A percentile compares a stretch with the other conserved stretches of the same genome.
Evolutionary conservation across 2,113 vertebrate genomes (phyloP).

Genomic region (Scolopax mira): DNA sequence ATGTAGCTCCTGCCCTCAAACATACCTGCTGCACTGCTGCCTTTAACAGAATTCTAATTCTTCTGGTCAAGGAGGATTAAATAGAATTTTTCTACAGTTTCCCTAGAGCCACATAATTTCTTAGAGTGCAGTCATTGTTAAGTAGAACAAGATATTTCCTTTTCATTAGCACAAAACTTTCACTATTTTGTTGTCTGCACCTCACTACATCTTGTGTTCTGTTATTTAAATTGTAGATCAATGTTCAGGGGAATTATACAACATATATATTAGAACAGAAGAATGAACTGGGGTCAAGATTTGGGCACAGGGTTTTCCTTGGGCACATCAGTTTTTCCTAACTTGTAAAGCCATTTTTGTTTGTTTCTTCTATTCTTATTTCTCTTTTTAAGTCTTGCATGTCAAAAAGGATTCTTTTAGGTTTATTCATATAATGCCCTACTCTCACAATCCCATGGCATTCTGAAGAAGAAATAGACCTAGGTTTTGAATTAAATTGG

Average conservation of each 20-base stretch:
- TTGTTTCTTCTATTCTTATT: background rate
- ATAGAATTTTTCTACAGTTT: background rate
- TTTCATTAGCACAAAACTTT: background rate
- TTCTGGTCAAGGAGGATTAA: background rate
- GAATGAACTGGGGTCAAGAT: background rate
- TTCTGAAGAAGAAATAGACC: background rate
- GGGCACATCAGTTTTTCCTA: background rate
- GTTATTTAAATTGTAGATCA: background rate
- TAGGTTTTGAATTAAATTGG: background rate
- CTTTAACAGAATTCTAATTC: background rate
- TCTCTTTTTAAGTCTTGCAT: background rate
- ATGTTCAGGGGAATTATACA: background rate
- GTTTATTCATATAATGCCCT: background rate
- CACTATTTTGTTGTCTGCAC: background rate
- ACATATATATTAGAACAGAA: background rate
- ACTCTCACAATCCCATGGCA: background rate
- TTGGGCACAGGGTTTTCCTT: background rate
- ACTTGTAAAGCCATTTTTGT: background rate
- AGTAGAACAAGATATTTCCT: background rate
- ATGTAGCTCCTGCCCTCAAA: background rate
- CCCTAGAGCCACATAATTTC: background rate
- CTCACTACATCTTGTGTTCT: background rate
- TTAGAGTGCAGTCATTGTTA: background rate
- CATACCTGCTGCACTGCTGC: background rate
- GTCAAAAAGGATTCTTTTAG: background rate